A percentile compares a stretch with the other conserved stretches of the same genome.
phyloP scores from a whole-genome alignment of 2,113 vertebrate genomes.

The Athene noctua region DNA sequence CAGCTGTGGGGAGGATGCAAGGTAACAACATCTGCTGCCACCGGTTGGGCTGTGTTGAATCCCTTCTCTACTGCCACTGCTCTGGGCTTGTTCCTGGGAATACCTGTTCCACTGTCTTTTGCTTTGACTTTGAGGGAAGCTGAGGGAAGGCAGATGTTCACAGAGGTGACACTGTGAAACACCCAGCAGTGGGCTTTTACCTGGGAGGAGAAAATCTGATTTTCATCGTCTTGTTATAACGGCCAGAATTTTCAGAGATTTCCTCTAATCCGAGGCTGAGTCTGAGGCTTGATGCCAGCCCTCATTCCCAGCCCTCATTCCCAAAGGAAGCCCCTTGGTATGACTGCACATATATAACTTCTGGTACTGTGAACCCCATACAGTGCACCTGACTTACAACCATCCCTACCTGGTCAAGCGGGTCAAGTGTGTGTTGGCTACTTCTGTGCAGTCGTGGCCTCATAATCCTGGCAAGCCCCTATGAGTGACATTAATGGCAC shows the following conservation, averaged over 20 bases:
- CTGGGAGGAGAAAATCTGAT: neutral
- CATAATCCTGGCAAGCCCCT: neutral
- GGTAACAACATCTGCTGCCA: neutral
- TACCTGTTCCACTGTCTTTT: neutral
- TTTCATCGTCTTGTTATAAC: neutral
- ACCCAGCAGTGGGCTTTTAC: neutral
- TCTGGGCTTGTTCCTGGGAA: neutral
- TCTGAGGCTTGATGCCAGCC: neutral
- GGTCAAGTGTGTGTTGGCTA: neutral
- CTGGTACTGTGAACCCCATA: neutral
- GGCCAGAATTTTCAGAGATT: neutral
- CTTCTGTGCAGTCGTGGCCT: neutral
- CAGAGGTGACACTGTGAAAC: neutral
- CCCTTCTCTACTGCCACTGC: rapidly evolving
- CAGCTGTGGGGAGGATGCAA: neutral
- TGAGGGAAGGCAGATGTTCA: neutral
- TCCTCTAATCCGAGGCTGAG: neutral
- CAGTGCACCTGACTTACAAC: rapidly evolving
- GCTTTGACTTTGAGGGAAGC: neutral
- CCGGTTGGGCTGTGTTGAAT: neutral
- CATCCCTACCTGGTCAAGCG: neutral
- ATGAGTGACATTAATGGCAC: neutral
- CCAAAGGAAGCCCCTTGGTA: neutral
- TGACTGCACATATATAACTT: neutral
- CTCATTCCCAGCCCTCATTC: neutral